phyloP scores from a whole-genome alignment of 92 coral and sea anemone genomes.

The Epizoanthus scotinus region DNA sequence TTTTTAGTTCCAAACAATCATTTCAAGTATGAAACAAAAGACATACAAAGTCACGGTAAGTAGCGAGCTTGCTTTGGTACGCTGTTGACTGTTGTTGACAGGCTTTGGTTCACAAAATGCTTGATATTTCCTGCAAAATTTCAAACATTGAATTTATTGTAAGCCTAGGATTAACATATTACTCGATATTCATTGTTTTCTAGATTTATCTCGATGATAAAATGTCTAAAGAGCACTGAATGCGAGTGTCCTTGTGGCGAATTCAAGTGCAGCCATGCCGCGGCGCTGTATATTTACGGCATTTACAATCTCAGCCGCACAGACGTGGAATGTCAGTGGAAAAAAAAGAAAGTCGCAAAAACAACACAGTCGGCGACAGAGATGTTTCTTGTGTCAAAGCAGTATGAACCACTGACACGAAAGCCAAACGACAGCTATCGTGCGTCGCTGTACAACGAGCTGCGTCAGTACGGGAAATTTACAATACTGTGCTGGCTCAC shows the following conservation, averaged over 20 bases:
- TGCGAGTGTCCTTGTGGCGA: too few species aligned
- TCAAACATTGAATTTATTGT: too few species aligned
- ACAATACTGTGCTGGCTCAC: conserved; percentile 43
- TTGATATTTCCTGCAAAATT: too few species aligned
- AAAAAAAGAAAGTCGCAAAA: conserved; percentile 32
- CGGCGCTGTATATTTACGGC: conserved; percentile 47
- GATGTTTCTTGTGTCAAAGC: conserved; percentile 46
- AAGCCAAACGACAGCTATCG: conserved; percentile 27
- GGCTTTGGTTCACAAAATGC: too few species aligned
- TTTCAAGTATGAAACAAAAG: too few species aligned
- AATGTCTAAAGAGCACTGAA: conserved; percentile 43
- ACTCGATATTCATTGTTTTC: background rate
- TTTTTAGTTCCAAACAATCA: too few species aligned
- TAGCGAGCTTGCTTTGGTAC: too few species aligned
- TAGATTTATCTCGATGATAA: conserved; percentile 50
- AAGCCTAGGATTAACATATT: too few species aligned
- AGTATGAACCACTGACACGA: conserved; percentile 36
- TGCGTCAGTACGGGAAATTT: conserved; percentile 40
- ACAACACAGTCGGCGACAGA: conserved; percentile 49
- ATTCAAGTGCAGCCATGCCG: conserved; percentile 50
- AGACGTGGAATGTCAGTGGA: conserved; percentile 56
- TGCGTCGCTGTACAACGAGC: conserved; percentile 33
- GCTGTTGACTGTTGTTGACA: too few species aligned
- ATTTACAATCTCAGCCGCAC: conserved; percentile 56
- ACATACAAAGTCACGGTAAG: too few species aligned